Conservation (phyloP, 2,113 vertebrate genomes). For the Alaudala cheleensis region DNA sequence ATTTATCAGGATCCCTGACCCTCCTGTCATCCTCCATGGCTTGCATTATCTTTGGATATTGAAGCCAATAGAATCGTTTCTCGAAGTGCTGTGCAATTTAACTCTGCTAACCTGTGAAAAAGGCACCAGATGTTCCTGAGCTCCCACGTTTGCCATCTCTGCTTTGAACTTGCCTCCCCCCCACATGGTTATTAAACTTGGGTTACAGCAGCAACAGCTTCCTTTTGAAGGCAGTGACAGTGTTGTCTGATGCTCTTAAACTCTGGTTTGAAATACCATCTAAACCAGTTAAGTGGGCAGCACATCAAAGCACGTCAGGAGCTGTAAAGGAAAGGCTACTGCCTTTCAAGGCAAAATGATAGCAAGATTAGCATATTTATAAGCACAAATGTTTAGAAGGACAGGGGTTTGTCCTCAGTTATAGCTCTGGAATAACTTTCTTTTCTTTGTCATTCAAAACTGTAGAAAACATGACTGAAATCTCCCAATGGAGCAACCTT, state of each 20-base stretch:
- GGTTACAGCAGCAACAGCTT: background rate
- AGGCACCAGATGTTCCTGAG: background rate
- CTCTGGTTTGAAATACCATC: background rate
- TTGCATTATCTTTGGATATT: background rate
- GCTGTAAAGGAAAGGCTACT: background rate
- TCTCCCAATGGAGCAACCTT: background rate
- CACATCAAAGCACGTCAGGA: background rate
- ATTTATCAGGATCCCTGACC: background rate
- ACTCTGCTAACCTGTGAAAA: background rate
- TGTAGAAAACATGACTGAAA: background rate
- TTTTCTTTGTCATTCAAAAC: background rate
- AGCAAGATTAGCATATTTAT: background rate
- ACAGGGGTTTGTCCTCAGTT: background rate
- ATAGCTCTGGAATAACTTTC: background rate
- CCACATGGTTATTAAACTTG: background rate
- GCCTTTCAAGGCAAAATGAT: background rate
- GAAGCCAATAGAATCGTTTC: background rate
- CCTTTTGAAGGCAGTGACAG: background rate
- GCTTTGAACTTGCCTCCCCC: background rate
- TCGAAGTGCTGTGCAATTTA: background rate
- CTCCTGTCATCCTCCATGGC: background rate
- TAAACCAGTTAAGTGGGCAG: background rate
- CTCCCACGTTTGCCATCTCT: background rate
- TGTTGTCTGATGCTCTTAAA: background rate
- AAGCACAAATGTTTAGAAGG: background rate